phyloP scores from a whole-genome alignment of 2,888 invertebrate species.

The Agapetus fuscipes region DNA sequence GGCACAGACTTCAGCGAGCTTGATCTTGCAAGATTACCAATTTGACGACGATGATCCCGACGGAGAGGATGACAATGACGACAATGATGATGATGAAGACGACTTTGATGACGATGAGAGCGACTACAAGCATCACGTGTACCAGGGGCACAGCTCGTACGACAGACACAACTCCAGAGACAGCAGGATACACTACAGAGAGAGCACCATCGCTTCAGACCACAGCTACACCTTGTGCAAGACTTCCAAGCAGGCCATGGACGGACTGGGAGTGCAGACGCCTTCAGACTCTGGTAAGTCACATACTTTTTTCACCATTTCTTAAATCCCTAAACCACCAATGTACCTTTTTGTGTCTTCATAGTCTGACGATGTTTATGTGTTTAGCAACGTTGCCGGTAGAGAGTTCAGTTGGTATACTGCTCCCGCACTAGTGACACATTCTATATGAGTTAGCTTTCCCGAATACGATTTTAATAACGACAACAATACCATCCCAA shows the following conservation, averaged over 20 bases:
- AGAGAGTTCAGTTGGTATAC: too few species aligned
- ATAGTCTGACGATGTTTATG: too few species aligned
- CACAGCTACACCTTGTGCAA: slow-evolving; percentile 63
- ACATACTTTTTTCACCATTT: background rate
- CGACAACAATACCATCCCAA: too few species aligned
- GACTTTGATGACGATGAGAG: slow-evolving; percentile 17
- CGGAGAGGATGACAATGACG: slow-evolving; percentile 24
- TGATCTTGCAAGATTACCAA: slow-evolving; percentile 25
- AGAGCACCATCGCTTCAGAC: slow-evolving; percentile 43
- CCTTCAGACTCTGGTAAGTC: slow-evolving; percentile 84
- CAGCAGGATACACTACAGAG: slow-evolving; percentile 16
- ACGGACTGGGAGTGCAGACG: slow-evolving; percentile 70
- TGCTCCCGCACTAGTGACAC: too few species aligned
- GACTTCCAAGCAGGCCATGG: slow-evolving; percentile 39
- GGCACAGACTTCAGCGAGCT: slow-evolving; percentile 25
- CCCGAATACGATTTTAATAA: too few species aligned
- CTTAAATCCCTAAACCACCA: too few species aligned
- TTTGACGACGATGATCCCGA: slow-evolving; percentile 22
- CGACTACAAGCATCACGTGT: slow-evolving; percentile 11
- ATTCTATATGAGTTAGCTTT: too few species aligned
- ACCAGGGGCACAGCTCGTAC: slow-evolving; percentile 8
- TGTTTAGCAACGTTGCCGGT: too few species aligned
- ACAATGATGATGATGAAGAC: slow-evolving; percentile 23
- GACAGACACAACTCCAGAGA: slow-evolving; percentile 4
- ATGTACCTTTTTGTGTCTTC: too few species aligned